phyloP scores from a whole-genome alignment of 2,888 invertebrate species.

The Temnothorax unifasciatus region DNA sequence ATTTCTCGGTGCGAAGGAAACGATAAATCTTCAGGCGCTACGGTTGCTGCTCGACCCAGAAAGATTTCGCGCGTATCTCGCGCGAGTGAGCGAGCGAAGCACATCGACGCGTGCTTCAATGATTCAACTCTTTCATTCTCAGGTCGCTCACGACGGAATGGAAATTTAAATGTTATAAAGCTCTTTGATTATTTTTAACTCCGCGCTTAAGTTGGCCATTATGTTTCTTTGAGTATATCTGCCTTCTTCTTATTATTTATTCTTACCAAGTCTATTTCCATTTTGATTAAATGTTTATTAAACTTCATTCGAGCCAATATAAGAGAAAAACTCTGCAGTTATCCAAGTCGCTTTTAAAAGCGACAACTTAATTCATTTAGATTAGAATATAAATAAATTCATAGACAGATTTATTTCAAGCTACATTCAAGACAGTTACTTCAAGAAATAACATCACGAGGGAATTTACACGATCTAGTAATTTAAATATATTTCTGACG shows the following conservation, averaged over 20 bases:
- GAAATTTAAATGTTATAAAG: slow-evolving; percentile 5
- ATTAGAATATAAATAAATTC: background rate
- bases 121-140: slow-evolving; percentile 15
- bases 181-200: background rate
- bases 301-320: background rate
- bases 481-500: background rate
- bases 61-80: slow-evolving; percentile 52
- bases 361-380: background rate
- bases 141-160: background rate
- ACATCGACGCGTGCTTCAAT: slow-evolving; percentile 27
- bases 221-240: background rate
- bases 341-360: background rate
- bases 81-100: slow-evolving; percentile 24
- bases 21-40: slow-evolving; percentile 45
- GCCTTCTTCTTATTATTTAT: background rate
- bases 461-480: background rate
- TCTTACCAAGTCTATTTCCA: background rate
- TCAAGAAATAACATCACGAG: background rate
- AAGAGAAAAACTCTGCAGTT: background rate
- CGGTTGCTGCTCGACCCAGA: slow-evolving; percentile 66
- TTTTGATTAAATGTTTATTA: background rate
- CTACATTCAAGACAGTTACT: background rate
- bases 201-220: background rate
- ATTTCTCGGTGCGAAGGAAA: slow-evolving; percentile 30
- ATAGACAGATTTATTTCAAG: background rate